Evolutionary conservation across 2,888 invertebrate species (phyloP).

Genomic region (Nemoura dubitans): DNA sequence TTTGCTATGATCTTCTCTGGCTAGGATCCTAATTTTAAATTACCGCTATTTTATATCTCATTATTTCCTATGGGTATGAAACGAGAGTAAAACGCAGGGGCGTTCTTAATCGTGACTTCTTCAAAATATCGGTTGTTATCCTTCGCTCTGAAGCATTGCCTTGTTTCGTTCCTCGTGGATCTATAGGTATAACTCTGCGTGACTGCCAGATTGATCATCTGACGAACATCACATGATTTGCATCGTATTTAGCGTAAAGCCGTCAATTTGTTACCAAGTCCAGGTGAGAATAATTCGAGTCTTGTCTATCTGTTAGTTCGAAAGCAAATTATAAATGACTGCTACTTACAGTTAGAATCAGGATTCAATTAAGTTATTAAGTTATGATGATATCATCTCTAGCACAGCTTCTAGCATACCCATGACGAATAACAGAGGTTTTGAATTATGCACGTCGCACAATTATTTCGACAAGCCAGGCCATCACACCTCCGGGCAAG

Average conservation of each 20-base stretch:
- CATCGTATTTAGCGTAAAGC: background rate
- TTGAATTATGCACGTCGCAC: background rate
- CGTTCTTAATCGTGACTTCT: background rate
- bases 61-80: background rate
- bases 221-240: background rate
- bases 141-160: background rate
- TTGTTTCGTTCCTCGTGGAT: background rate
- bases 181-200: background rate
- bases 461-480: too few species aligned
- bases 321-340: background rate
- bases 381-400: background rate
- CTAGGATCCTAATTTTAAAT: background rate
- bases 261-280: background rate
- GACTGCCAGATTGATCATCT: background rate
- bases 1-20: background rate
- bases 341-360: background rate
- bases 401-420: background rate
- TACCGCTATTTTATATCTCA: slow-evolving; percentile 7
- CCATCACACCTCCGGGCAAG: background rate
- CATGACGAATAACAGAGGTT: background rate
- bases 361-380: background rate
- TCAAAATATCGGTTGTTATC: background rate
- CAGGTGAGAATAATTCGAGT: background rate
- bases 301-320: background rate
- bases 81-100: slow-evolving; percentile 4